Conservation (phyloP, 1,140 invertebrate genomes). For the Platyscapa corneri region DNA sequence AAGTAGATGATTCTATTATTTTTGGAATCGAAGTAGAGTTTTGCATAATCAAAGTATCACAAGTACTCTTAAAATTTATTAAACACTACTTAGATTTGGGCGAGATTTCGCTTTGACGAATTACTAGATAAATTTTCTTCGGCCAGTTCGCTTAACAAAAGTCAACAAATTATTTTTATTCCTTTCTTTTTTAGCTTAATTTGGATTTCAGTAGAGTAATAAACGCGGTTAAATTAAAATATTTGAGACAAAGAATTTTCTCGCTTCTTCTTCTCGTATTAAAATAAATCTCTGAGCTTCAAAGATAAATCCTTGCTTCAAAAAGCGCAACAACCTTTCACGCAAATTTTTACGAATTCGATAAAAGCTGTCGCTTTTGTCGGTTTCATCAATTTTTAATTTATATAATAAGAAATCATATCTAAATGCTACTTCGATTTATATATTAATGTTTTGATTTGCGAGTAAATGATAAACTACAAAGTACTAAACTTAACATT, state of each 20-base stretch:
- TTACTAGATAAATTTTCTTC: neutral
- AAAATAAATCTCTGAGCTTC: neutral
- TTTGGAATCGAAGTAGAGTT: neutral
- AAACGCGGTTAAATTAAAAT: too few relatives aligned
- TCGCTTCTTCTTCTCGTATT: neutral
- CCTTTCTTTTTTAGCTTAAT: neutral
- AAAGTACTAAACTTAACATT: neutral
- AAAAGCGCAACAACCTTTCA: neutral
- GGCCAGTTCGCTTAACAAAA: neutral
- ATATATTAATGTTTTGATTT: neutral
- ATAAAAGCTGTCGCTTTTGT: neutral
- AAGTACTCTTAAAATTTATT: neutral
- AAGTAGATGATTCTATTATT: neutral
- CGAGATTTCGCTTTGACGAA: neutral
- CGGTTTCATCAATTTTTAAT: neutral
- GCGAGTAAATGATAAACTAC: neutral
- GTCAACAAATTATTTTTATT: neutral
- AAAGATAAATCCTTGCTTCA: neutral
- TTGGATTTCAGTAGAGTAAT: too few relatives aligned
- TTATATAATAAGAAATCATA: neutral
- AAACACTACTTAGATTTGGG: neutral
- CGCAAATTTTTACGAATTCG: neutral
- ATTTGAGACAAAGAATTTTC: neutral
- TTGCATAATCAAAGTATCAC: neutral
- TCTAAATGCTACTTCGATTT: neutral